These are phyloP conservation scores for Ridgeia piscesae DNA, from an alignment of 1,140 invertebrate genomes.

Conservation along the genomic window DNA sequence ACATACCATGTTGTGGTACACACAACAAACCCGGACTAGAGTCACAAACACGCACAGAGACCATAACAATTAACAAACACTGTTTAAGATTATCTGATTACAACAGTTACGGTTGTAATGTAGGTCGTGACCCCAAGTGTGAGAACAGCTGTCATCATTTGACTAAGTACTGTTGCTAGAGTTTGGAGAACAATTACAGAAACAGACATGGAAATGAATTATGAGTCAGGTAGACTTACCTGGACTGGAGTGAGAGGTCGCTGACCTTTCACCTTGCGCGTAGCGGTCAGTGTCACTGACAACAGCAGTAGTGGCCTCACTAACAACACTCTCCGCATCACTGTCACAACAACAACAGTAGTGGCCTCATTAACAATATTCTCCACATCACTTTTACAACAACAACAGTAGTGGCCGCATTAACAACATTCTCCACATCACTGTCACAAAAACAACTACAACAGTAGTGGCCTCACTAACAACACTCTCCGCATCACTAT, in stretches of 20 bases:
- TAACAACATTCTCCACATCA: constrained; percentile 2
- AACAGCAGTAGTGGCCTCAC: constrained; percentile 24
- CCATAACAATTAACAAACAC: no score
- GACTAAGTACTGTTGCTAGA: no score
- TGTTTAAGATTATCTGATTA: no score
- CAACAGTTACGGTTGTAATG: no score
- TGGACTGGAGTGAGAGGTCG: neutral
- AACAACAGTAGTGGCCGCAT: constrained; percentile 13
- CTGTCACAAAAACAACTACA: neutral
- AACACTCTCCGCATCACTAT: neutral
- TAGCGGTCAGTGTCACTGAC: constrained; percentile 27
- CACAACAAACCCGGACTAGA: no score
- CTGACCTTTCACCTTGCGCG: constrained; percentile 20
- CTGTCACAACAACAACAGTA: neutral
- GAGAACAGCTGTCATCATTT: no score
- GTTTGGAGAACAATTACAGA: no score
- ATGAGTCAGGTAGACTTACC: neutral
- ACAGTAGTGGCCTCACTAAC: constrained; percentile 22
- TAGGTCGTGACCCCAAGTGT: no score
- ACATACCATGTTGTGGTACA: no score
- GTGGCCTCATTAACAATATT: constrained; percentile 17
- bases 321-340: constrained; percentile 9
- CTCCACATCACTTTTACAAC: neutral
- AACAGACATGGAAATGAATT: neutral
- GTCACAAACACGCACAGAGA: no score